phyloP scores from a whole-genome alignment of 2,113 vertebrate species.

The Panurus biarmicus region DNA sequence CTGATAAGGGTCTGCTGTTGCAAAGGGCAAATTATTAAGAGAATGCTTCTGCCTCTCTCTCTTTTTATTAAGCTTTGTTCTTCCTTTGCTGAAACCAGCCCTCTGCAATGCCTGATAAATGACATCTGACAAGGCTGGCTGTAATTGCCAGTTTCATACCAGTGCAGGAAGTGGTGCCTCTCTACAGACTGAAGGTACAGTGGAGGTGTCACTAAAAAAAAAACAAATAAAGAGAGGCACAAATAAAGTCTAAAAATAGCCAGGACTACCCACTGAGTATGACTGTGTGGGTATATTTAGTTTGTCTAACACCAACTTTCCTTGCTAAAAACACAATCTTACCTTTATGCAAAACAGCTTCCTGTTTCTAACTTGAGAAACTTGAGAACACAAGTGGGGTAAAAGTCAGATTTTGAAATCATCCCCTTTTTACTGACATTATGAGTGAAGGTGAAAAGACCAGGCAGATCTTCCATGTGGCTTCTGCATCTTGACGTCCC shows the following conservation, averaged over 20 bases:
- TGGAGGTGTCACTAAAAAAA: conserved; percentile 21
- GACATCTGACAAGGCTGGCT: conserved; percentile 62
- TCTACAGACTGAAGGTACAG: conserved; percentile 8
- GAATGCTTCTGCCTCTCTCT: conserved; percentile 64
- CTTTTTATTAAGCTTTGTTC: conserved; percentile 66
- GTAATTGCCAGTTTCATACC: conserved; percentile 57
- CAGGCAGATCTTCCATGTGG: background rate
- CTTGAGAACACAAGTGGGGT: background rate
- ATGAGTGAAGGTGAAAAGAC: background rate
- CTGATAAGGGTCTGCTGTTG: conserved; percentile 70
- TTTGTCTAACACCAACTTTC: conserved; percentile 53
- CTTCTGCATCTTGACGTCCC: background rate
- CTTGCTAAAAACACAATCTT: conserved; percentile 38
- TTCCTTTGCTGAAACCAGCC: conserved; percentile 52
- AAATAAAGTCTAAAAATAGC: conserved; percentile 72
- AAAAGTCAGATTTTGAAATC: background rate
- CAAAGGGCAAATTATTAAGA: conserved; percentile 80
- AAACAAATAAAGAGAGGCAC: conserved; percentile 36
- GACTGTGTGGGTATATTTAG: conserved; percentile 61
- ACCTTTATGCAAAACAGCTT: conserved; percentile 58
- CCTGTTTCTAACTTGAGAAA: conserved; percentile 42
- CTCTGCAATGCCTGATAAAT: conserved; percentile 53
- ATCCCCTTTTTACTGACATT: background rate
- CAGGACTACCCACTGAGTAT: conserved; percentile 50
- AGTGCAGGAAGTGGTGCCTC: conserved; percentile 17